Evolutionary conservation across 2,888 invertebrate genomes (phyloP).

Genomic region (Thecophora atra): DNA sequence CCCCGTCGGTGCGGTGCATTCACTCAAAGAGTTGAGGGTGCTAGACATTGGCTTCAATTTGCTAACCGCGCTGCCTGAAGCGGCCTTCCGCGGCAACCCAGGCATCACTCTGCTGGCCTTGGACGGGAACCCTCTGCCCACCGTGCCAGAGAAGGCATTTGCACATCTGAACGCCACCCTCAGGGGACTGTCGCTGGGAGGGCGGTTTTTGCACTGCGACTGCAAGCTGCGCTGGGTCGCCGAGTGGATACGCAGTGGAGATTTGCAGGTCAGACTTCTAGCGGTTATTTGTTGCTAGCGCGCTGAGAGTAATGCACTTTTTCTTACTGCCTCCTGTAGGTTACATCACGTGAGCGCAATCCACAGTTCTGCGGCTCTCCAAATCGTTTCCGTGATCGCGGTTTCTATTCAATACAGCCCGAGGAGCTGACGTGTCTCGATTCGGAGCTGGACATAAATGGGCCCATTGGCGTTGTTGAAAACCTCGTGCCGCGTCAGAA

Average conservation of each 20-base stretch:
- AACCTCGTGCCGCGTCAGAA: constrained; percentile 61
- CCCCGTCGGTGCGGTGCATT: constrained; percentile 81
- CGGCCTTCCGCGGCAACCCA: constrained; percentile 84
- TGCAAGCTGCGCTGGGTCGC: constrained; percentile 89
- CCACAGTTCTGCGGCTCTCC: constrained; percentile 93
- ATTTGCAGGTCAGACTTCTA: constrained; percentile 76
- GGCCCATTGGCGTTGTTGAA: constrained; percentile 64
- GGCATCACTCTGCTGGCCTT: constrained; percentile 86
- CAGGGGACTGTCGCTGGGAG: constrained; percentile 86
- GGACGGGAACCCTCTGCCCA: constrained; percentile 89
- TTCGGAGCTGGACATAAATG: constrained; percentile 69
- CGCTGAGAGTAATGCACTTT: not conserved
- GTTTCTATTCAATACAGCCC: constrained; percentile 86
- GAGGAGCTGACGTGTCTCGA: constrained; percentile 74
- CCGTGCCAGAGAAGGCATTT: constrained; percentile 82
- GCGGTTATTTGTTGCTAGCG: not conserved
- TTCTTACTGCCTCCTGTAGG: constrained; percentile 48
- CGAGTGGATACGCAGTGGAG: constrained; percentile 87
- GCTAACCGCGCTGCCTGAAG: constrained; percentile 80
- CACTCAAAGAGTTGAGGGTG: constrained; percentile 82
- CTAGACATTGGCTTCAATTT: constrained; percentile 93
- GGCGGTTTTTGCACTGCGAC: constrained; percentile 87
- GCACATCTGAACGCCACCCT: constrained; percentile 82
- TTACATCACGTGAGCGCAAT: constrained; percentile 89
- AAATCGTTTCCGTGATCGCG: constrained; percentile 79